Evolutionary conservation across 2,113 vertebrate genomes (phyloP), one percentile per base, ranked within the genome.

Genomic region (Microcebus tavaratra): DNA sequence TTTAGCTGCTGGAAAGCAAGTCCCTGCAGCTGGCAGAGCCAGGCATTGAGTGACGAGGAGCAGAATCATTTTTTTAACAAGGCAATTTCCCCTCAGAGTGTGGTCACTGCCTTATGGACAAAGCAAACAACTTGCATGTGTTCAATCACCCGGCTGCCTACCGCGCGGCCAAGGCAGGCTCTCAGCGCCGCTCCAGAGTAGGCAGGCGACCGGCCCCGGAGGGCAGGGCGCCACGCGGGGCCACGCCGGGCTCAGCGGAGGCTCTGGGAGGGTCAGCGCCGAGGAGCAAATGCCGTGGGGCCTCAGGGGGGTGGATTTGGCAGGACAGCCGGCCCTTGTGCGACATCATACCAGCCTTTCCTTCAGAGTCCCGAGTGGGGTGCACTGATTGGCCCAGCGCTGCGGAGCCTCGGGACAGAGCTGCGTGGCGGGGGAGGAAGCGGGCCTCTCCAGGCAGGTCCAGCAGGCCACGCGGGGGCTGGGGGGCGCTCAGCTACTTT

Each of bases 101-200:
- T 5, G 42, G 23, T 65, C 95, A 36, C 84, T 78, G 53, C n/a
- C 83, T 39, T 87, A 59, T 25, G 57, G 94, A 39, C 31, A n/a
- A 70, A 67, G 57, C 59, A 70, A 92, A 96, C 81, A 72, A 21
- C 65, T 48, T 27, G 45, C 91, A 88, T 67, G 14, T 88, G 78
- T 85, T 88, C 88, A 53, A 9, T 94, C 57, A 80, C 87, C 76
- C 29, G 0, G 61, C 68, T 79, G 84, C 61, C 67, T 34, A 5
- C 73, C 0, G 15, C 72, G 23, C 10, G 10, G 34, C 76, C n/a
- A 27, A 17, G 42, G 3, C 89, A 29, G 36, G 36, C 31, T 78
- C 68, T 86, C 15, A 27, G 31, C 4, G 10, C 34, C 12, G 0
- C 72, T 55, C 88, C 83, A 73, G 4, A 6, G 68, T 39, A 70